Evolutionary conservation across 2,113 vertebrate genomes (phyloP).

Genomic region (Hemichromis elongatus): DNA sequence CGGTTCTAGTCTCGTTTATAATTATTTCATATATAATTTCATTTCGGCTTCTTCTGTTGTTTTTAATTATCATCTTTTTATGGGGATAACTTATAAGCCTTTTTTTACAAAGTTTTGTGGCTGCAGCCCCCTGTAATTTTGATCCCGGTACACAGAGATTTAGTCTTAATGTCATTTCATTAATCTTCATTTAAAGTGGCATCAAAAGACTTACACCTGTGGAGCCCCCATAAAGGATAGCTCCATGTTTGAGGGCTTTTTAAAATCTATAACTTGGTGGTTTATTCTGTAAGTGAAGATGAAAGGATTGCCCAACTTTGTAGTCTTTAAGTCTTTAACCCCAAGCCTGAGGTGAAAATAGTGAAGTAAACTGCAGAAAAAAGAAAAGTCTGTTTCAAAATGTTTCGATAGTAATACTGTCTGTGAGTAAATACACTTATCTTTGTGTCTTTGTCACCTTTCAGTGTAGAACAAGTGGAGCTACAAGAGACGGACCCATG

Average conservation of each 20-base stretch:
- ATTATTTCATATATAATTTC: background rate
- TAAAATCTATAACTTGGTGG: background rate
- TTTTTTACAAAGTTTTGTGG: background rate
- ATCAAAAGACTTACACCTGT: background rate
- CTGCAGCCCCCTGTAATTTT: background rate
- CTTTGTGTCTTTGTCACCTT: conserved; percentile 8
- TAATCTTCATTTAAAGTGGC: background rate
- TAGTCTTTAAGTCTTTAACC: background rate
- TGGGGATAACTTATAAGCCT: background rate
- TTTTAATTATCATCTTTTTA: background rate
- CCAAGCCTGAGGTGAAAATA: background rate
- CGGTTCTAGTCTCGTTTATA: background rate
- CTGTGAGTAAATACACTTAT: background rate
- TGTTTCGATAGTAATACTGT: background rate
- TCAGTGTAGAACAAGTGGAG: conserved; percentile 36
- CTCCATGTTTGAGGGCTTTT: background rate
- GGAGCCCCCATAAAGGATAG: background rate
- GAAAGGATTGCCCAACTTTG: background rate
- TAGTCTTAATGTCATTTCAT: background rate
- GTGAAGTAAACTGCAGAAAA: background rate
- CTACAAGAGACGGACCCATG: conserved; percentile 36
- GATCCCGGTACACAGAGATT: background rate
- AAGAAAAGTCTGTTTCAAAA: background rate
- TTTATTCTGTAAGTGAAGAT: background rate
- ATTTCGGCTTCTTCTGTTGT: background rate